These are phyloP conservation scores for Agonopterix arenella DNA, from an alignment of 2,888 invertebrate genomes.

Conservation along the genomic window DNA sequence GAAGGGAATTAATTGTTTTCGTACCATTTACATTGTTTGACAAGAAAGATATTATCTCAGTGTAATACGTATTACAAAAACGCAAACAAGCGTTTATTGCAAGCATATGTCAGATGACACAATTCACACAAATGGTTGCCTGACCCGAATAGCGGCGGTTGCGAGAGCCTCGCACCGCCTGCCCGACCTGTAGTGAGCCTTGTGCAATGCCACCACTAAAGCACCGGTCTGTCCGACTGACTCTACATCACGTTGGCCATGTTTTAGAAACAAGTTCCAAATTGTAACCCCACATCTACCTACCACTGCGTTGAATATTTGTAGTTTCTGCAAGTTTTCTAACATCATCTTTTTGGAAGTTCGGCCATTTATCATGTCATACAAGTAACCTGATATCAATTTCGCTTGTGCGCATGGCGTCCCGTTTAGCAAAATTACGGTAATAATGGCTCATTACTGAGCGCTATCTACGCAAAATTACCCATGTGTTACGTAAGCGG, in stretches of 20 bases:
- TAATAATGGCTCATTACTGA: background rate
- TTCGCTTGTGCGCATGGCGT: background rate
- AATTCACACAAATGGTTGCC: conserved; percentile 72
- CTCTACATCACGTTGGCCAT: no score
- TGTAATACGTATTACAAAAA: conserved; percentile 14
- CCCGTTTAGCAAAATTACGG: conserved; percentile 27
- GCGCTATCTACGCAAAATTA: background rate
- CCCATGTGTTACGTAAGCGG: conserved; percentile 32
- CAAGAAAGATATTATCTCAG: background rate
- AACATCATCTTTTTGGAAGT: background rate
- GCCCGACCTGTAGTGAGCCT: conserved; percentile 62
- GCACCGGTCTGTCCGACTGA: conserved; percentile 4
- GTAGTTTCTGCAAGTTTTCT: no score
- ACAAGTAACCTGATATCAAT: background rate
- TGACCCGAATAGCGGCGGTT: conserved; percentile 70
- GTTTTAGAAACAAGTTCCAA: background rate
- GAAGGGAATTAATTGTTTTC: no score
- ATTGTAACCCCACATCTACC: no score
- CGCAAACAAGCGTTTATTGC: conserved; percentile 34
- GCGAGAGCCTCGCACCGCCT: conserved; percentile 63
- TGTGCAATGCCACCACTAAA: conserved; percentile 61
- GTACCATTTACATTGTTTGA: background rate
- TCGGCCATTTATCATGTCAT: background rate
- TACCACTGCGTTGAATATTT: no score
- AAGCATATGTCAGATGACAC: conserved; percentile 67